These are phyloP conservation scores for Drosophila kanekoi DNA, from an alignment of 2,888 invertebrate species.

Conservation along the genomic window DNA sequence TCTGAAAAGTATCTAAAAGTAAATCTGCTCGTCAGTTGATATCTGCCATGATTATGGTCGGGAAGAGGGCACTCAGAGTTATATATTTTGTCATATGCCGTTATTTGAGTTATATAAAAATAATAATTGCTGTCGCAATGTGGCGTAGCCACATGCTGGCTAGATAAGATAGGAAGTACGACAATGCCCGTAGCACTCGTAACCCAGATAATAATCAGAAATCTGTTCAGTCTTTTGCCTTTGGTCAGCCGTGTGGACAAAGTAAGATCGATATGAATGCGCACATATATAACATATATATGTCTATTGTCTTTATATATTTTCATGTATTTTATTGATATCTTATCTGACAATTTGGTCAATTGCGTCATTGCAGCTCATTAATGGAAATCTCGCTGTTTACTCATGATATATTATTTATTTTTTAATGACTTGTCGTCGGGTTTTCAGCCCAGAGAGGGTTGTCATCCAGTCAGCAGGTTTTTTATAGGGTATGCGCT, in stretches of 20 bases:
- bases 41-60: conserved; percentile 1
- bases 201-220: conserved; percentile 56
- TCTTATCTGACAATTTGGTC: conserved; percentile 47
- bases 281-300: conserved; percentile 7
- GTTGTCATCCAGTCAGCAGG: not conserved
- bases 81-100: conserved; percentile 35
- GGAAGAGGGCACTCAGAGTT: conserved; percentile 2
- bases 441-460: not conserved
- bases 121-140: conserved; percentile 34
- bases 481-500: not conserved
- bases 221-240: conserved; percentile 53
- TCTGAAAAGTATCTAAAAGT: not conserved
- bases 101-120: conserved; percentile 41
- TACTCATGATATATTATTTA: conserved; percentile 34
- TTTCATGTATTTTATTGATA: conserved; percentile 25
- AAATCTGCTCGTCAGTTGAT: conserved; percentile 1
- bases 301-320: not conserved
- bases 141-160: conserved; percentile 21
- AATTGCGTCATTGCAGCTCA: conserved; percentile 62
- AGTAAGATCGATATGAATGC: conserved; percentile 54
- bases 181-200: conserved; percentile 27
- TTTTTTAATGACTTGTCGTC: conserved; percentile 20
- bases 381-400: conserved; percentile 29
- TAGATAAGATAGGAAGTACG: conserved; percentile 56
- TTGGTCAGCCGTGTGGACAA: conserved; percentile 51